Conservation (phyloP, 1,140 invertebrate genomes). For the Drosophila triauraria region DNA sequence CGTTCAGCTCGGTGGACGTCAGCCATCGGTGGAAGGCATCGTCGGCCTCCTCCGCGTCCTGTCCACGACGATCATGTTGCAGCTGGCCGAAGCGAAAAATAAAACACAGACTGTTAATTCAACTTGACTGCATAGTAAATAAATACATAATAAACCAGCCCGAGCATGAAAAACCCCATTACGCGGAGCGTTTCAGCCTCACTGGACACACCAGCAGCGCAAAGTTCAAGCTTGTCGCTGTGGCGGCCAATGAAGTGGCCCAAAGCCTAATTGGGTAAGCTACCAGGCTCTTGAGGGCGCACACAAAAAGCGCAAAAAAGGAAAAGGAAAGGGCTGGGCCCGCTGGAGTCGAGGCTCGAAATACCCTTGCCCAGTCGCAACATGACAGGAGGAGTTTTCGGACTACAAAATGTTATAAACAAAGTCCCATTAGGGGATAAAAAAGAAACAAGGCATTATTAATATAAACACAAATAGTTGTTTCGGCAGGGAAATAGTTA, state of each 20-base stretch:
- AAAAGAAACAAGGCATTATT: no score
- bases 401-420: not conserved
- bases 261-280: slow-evolving; percentile 47
- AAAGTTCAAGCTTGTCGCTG: slow-evolving; percentile 18
- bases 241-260: slow-evolving; percentile 45
- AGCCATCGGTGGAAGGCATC: slow-evolving; percentile 83
- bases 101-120: slow-evolving; percentile 52
- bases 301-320: not conserved
- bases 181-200: slow-evolving; percentile 45
- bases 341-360: not conserved
- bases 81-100: slow-evolving; percentile 33
- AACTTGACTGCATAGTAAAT: slow-evolving; percentile 63
- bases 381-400: not conserved
- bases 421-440: no score
- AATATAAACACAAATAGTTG: not conserved
- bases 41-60: slow-evolving; percentile 64
- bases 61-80: slow-evolving; percentile 48
- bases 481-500: no score
- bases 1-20: slow-evolving; percentile 78
- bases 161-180: slow-evolving; percentile 65
- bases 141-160: slow-evolving; percentile 71
- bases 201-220: slow-evolving; percentile 30
- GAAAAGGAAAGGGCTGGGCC: not conserved
- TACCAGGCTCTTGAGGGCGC: not conserved
- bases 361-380: not conserved